phyloP scores from a whole-genome alignment of 2,113 vertebrate species.

The Orcinus orca region DNA sequence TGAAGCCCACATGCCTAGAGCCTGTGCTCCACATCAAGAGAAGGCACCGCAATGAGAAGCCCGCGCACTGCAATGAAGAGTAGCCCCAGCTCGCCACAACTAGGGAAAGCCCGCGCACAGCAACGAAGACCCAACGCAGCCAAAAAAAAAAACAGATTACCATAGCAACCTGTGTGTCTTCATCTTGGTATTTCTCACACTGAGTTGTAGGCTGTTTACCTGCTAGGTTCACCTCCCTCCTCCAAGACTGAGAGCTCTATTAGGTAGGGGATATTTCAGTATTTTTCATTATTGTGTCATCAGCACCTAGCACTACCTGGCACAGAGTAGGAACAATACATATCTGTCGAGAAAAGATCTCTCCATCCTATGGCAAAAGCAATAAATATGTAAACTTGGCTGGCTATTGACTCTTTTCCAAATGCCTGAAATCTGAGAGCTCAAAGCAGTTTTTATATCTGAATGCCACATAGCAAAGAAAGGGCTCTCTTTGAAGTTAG shows the following conservation, averaged over 20 bases:
- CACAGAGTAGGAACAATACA: not conserved
- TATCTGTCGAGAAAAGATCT: not conserved
- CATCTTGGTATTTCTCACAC: not conserved
- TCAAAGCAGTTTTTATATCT: constrained; percentile 33
- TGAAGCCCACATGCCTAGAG: no score
- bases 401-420: constrained; percentile 19
- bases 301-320: not conserved
- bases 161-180: not conserved
- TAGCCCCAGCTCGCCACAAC: no score
- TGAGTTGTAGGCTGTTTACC: not conserved
- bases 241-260: not conserved
- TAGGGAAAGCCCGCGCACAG: no score
- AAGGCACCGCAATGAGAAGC: no score
- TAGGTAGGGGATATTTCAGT: not conserved
- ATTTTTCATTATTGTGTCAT: not conserved
- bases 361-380: not conserved
- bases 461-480: constrained; percentile 3
- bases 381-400: constrained; percentile 18
- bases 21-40: no score
- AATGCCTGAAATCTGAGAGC: constrained; percentile 19
- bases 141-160: not conserved
- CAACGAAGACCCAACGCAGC: no score
- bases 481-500: constrained; percentile 43
- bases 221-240: not conserved
- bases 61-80: no score